Conservation (phyloP, 2,113 vertebrate species). For the Cinclus mexicanus region DNA sequence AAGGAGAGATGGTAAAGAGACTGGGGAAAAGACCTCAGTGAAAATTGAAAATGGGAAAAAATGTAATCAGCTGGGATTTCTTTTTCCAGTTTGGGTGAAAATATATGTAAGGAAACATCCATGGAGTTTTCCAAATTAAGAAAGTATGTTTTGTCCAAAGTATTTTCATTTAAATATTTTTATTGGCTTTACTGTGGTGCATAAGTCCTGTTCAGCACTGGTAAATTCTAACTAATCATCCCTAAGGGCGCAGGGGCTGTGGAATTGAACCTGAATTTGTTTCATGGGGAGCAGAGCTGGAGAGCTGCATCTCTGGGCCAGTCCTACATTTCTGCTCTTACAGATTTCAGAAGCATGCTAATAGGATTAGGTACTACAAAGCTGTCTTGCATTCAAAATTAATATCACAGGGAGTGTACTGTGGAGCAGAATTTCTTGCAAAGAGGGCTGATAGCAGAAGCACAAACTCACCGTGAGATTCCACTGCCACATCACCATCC, state of each 20-base stretch:
- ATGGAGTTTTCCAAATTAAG: not conserved
- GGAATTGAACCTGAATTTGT: not conserved
- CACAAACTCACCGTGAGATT: not conserved
- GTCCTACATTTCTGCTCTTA: not conserved
- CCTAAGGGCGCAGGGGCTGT: not conserved
- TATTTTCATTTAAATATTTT: not conserved
- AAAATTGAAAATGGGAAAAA: not conserved
- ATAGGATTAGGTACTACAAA: constrained; percentile 45
- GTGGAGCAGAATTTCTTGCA: not conserved
- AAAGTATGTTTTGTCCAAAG: not conserved
- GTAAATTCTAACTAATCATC: not conserved
- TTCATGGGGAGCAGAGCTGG: not conserved
- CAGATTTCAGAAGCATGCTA: constrained; percentile 34
- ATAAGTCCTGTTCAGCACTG: accelerated
- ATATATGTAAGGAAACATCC: not conserved
- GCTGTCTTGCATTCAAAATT: constrained; percentile 12
- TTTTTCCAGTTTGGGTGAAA: not conserved
- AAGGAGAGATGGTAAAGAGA: not conserved
- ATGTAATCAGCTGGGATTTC: not conserved
- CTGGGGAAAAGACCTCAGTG: not conserved
- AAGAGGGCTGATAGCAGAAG: not conserved
- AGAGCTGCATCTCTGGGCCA: not conserved
- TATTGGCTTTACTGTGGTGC: not conserved
- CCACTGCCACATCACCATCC: not conserved
- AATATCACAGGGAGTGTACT: not conserved